These are phyloP conservation scores for Panagrolaimus sp. DNA, from an alignment of 1,140 invertebrate species.

Conservation along the genomic window DNA sequence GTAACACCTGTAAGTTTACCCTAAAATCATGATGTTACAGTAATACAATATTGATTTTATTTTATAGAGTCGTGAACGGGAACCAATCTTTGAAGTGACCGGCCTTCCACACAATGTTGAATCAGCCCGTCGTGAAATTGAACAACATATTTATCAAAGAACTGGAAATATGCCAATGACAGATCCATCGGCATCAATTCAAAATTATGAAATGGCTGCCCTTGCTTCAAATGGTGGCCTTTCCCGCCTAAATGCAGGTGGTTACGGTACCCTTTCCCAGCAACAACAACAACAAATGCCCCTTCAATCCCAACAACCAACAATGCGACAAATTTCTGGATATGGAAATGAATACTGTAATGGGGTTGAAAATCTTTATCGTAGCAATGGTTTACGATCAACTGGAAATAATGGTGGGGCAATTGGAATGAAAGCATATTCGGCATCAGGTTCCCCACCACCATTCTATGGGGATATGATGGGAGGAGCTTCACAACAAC, in stretches of 20 bases:
- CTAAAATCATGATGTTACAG: constrained; percentile 60
- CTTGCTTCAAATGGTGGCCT: constrained; percentile 17
- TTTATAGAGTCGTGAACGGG: constrained; percentile 91
- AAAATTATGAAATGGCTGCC: constrained; percentile 29
- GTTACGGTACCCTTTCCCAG: constrained; percentile 16
- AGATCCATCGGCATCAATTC: constrained; percentile 37
- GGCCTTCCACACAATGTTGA: constrained; percentile 93
- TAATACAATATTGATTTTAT: constrained; percentile 98
- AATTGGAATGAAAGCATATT: no score
- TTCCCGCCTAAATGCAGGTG: neutral
- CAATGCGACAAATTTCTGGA: constrained; percentile 27
- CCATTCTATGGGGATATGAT: no score
- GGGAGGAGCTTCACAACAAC: no score
- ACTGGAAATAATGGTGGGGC: no score
- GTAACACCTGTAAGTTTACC: constrained; percentile 72
- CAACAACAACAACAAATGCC: no score
- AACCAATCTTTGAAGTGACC: constrained; percentile 96
- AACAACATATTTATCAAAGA: constrained; percentile 90
- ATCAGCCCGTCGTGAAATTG: constrained; percentile 86
- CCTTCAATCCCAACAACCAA: constrained; percentile 35
- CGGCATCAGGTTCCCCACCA: no score
- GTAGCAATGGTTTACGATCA: no score
- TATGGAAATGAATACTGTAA: constrained; percentile 10
- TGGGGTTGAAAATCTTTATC: no score
- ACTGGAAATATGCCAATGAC: constrained; percentile 68